A percentile compares a stretch with the other conserved stretches of the same genome.
Evolutionary conservation across 2,797 vertebrate genomes (phyloP).

Genomic region (Phyllotis vaccarum): DNA sequence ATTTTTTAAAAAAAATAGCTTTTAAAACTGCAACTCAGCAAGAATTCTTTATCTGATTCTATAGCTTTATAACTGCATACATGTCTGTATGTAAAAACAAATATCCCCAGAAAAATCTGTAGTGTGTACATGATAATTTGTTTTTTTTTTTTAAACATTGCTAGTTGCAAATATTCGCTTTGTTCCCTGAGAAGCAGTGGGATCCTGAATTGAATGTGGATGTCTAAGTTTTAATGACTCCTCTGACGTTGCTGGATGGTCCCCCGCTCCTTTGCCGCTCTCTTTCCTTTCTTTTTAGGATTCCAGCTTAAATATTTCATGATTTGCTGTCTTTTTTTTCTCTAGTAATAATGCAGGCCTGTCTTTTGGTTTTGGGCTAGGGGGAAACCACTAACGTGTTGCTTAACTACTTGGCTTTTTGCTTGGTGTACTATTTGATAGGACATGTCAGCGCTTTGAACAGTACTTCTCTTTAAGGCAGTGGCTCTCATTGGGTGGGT

Average conservation of each 20-base stretch:
- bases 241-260: background rate
- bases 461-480: background rate
- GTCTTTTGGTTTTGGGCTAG: conserved; percentile 1
- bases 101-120: conserved; percentile 22
- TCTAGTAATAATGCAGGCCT: background rate
- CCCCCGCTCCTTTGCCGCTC: conserved; percentile 11
- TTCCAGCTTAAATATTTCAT: conserved; percentile 47
- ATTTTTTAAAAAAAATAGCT: background rate
- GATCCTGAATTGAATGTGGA: background rate
- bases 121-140: background rate
- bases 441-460: background rate
- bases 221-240: background rate
- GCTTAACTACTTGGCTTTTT: conserved; percentile 41
- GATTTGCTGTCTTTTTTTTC: conserved; percentile 34
- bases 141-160: background rate
- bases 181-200: background rate
- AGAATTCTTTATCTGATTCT: conserved; percentile 34
- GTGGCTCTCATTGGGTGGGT: background rate
- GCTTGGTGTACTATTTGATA: background rate
- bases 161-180: background rate
- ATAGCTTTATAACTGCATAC: background rate
- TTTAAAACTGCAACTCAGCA: background rate
- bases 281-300: conserved; percentile 28
- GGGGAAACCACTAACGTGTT: conserved; percentile 53
- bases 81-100: conserved; percentile 21